A percentile compares a stretch with the other conserved stretches of the same genome.
These are phyloP conservation scores for Maconellicoccus hirsutus DNA, from an alignment of 1,140 invertebrate genomes.

Conservation along the genomic window DNA sequence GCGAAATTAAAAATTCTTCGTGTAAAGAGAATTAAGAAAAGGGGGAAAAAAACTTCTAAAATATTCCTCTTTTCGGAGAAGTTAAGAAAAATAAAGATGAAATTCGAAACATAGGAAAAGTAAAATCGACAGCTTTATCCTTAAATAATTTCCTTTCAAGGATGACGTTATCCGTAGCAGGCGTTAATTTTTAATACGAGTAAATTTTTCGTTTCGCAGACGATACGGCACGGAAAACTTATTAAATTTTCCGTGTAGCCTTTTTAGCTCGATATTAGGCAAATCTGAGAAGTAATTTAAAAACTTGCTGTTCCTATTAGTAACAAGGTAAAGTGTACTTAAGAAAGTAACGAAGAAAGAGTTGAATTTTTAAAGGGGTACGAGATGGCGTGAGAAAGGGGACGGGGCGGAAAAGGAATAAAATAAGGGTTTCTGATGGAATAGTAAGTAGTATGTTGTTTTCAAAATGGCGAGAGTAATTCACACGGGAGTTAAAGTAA, in stretches of 20 bases:
- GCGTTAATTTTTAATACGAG: no score
- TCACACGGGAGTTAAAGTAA: slow-evolving; percentile 22
- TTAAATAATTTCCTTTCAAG: no score
- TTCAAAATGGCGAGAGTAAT: slow-evolving; percentile 22
- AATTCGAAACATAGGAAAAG: no score
- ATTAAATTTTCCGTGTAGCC: background rate
- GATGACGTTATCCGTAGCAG: no score
- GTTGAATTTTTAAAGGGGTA: background rate
- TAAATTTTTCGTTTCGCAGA: background rate
- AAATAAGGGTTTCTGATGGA: slow-evolving; percentile 22
- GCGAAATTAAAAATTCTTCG: no score
- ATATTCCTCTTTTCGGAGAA: no score
- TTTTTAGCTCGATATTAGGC: background rate
- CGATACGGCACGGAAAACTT: background rate
- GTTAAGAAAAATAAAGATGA: no score
- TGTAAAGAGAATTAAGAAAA: no score
- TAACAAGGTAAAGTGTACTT: slow-evolving; percentile 11
- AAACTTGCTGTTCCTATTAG: slow-evolving; percentile 2
- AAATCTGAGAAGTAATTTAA: slow-evolving; percentile 10
- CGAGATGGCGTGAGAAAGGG: background rate
- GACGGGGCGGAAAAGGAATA: background rate
- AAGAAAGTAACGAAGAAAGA: slow-evolving; percentile 16
- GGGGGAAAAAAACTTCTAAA: no score
- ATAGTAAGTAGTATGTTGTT: slow-evolving; percentile 20
- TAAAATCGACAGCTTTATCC: no score